A percentile compares a stretch with the other conserved stretches of the same genome.
phyloP scores from a whole-genome alignment of 2,888 invertebrate species.

The Punctoribates punctum region DNA sequence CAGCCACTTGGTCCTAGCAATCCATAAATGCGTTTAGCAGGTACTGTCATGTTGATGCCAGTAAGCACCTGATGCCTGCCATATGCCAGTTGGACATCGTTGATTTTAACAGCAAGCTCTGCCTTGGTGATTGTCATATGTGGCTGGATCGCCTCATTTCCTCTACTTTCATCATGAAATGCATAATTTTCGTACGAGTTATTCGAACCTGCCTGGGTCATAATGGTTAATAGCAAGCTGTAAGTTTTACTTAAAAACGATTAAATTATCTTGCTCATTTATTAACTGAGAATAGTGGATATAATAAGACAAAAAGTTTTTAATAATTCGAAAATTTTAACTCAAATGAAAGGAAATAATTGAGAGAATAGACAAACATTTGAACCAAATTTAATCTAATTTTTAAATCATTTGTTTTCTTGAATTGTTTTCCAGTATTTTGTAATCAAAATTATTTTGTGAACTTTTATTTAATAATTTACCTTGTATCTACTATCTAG shows the following conservation, averaged over 20 bases:
- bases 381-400: not conserved
- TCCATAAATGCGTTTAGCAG: slow-evolving; percentile 33
- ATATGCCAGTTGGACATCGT: slow-evolving; percentile 24
- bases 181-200: slow-evolving; percentile 8
- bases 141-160: not conserved
- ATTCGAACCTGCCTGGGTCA: not conserved
- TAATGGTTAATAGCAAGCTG: not conserved
- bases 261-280: not conserved
- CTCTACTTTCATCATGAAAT: slow-evolving; percentile 5
- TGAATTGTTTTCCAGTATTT: too few relatives aligned
- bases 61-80: slow-evolving; percentile 36
- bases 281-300: not conserved
- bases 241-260: not conserved
- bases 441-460: too few relatives aligned
- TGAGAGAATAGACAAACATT: not conserved
- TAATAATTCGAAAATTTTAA: not conserved
- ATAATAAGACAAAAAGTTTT: not conserved
- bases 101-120: slow-evolving; percentile 21
- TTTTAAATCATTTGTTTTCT: not conserved
- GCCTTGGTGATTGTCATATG: not conserved
- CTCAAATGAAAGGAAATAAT: not conserved
- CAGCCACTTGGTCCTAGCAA: slow-evolving; percentile 38
- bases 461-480: too few relatives aligned
- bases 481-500: too few relatives aligned
- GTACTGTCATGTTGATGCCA: slow-evolving; percentile 41